Evolutionary conservation across 2,888 invertebrate species (phyloP), one percentile per base, ranked within the genome.

Genomic region (Melanchra persicariae): DNA sequence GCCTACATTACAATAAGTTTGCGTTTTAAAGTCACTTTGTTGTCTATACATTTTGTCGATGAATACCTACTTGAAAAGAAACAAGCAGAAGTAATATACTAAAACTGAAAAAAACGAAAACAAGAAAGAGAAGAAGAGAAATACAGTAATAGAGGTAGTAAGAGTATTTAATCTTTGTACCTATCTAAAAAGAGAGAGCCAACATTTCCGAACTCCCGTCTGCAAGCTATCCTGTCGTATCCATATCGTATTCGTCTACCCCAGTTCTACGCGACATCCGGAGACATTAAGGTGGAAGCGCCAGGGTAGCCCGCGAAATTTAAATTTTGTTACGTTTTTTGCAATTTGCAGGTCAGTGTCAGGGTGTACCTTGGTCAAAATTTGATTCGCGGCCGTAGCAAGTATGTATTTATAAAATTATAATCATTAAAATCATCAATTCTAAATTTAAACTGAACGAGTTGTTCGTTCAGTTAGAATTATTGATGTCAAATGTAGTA

Each of bases 21-120:
- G 19, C 26, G 26, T 77, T 40, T 34, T 8, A 43, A 19, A 26
- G 15, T 76, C n/a, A 43, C 19, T 45, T 45, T 22, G 54, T 61
- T 26, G 12, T 37, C 34, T 37, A 26, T 37, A 34, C n/a, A 37
- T 37, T 49, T 30, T 1, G 7, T 40, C 30, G 5, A 51, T 24
- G 30, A 37, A 67, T 64, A 55, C n/a, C n/a, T n/a, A n/a, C 9
- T 22, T n/a, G 2, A 52, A 57, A 43, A 43, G 2, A 51, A 43
- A 24, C 6, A 26, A n/a, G 19, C 7, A n/a, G n/a, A 22, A 12
- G 5, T 24, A 30, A 55, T 19, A 19, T n/a, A 6, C 17, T 9
- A 43, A 26, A 37, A 26, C n/a, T 9, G 9, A 6, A 34, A 22
- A 26, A 43, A 10, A 49, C 5, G 22, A 6, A 4, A 6, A 4